phyloP scores from a whole-genome alignment of 2,888 invertebrate species.

The Lepidocyrtoides sp. region DNA sequence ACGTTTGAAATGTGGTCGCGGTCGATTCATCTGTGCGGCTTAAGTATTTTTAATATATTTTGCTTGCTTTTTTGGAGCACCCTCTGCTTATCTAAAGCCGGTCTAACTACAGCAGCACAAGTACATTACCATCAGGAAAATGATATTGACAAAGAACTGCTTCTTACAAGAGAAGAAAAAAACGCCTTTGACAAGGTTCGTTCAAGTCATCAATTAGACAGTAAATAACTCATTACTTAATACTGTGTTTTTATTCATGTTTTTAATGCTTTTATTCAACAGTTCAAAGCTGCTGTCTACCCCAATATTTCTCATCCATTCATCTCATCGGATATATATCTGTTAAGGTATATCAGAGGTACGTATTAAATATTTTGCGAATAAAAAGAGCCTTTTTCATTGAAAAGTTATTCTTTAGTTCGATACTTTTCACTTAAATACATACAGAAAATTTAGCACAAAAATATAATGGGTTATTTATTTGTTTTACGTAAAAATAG shows the following conservation, averaged over 20 bases:
- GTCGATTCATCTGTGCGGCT: constrained; percentile 6
- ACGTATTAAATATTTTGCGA: not conserved
- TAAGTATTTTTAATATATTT: not conserved
- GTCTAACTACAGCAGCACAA: not conserved
- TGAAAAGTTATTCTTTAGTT: no score
- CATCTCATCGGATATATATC: constrained; percentile 10
- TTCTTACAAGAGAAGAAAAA: constrained; percentile 66
- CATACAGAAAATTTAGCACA: no score
- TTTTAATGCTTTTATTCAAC: constrained; percentile 2
- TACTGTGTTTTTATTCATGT: not conserved
- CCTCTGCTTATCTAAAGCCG: not conserved
- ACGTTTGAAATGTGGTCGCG: constrained; percentile 14
- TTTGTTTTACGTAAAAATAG: not conserved
- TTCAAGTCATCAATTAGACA: not conserved
- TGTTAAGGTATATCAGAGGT: constrained; percentile 50
- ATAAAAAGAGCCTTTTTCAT: not conserved
- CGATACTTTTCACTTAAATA: not conserved
- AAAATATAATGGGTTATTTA: no score
- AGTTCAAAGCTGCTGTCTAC: constrained; percentile 45
- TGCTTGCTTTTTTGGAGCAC: not conserved
- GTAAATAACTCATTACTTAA: not conserved
- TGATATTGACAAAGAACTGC: constrained; percentile 57
- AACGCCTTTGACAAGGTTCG: constrained; percentile 70
- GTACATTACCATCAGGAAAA: constrained; percentile 12
- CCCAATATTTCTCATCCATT: not conserved